Percentiles rank a stretch among this genome's conserved stretches.
phyloP scores from a whole-genome alignment of 2,888 invertebrate genomes.

The Sinhomidia bicolor region DNA sequence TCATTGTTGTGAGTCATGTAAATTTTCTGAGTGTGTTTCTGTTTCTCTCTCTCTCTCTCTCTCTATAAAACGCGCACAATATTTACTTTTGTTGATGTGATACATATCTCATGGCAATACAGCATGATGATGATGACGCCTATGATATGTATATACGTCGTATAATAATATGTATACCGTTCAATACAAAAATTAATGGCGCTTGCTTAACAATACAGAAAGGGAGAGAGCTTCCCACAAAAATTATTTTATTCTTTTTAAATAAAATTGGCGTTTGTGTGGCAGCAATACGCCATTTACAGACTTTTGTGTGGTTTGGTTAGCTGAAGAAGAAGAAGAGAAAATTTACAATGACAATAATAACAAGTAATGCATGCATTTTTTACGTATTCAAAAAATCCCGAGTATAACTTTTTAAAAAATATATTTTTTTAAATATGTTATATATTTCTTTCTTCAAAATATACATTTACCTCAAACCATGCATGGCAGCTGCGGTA shows the following conservation, averaged over 20 bases:
- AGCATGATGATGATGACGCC: constrained; percentile 38
- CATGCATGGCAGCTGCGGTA: not conserved
- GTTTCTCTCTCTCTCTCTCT: not conserved
- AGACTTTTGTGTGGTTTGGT: not conserved
- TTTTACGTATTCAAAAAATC: no score
- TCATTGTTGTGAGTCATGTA: constrained; percentile 50
- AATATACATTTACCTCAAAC: not conserved
- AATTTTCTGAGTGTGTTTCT: constrained; percentile 33
- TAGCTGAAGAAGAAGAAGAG: not conserved
- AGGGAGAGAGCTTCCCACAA: constrained; percentile 34
- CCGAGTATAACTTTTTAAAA: no score
- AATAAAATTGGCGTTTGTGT: constrained; percentile 7
- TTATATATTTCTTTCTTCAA: not conserved
- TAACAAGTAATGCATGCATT: not conserved
- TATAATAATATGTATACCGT: not conserved
- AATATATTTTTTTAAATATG: no score
- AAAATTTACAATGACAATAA: constrained; percentile 34
- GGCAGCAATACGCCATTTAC: not conserved
- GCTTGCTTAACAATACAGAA: constrained; percentile 33
- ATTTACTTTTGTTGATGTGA: not conserved
- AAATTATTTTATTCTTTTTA: constrained; percentile 11
- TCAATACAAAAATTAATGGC: constrained; percentile 41
- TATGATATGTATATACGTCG: not conserved
- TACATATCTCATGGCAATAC: constrained; percentile 1
- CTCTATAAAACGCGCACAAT: not conserved